Base-by-base conservation (phyloP, 2,888 invertebrate genomes). In the Agapostemon virescens region DNA sequence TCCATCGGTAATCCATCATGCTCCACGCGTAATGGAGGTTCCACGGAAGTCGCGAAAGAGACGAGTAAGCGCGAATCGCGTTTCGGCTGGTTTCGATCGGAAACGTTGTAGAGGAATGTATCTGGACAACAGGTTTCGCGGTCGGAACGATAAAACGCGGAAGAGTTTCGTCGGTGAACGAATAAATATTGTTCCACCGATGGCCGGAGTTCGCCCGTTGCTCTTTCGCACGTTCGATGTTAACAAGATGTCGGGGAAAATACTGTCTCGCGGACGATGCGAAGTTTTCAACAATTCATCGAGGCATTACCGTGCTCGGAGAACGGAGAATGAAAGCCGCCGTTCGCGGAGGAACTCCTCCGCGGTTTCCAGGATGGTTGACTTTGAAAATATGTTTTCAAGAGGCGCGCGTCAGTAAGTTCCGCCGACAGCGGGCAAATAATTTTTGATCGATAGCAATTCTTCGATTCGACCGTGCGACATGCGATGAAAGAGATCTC, bases 401-500 rank as follows among this genome's bases (percentile, higher is more conserved):
- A n/a, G n/a, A 49, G n/a, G n/a, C 49, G n/a, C 49, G 49, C 11
- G 49, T 49, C 49, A n/a, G 49, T 1, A 0, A n/a, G n/a, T 3
- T 0, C 11, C 11, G n/a, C 49, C 11, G 49, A 49, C 49, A 49
- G 49, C 49, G n/a, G 4, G n/a, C 49, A 49, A 49, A 49, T n/a
- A 49, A n/a, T 49, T 49, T 49, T 49, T n/a, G n/a, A 49, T 49
- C 49, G 49, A 49, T 49, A 49, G 49, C 49, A 49, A 49, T 49
- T 49, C 49, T 49, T 49, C 49, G n/a, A n/a, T 49, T 49, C n/a
- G n/a, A n/a, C 49, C 49, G n/a, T n/a, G n/a, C n/a, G n/a, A n/a
- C n/a, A n/a, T n/a, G n/a, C n/a, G n/a, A n/a, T n/a, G n/a, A n/a
- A n/a, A n/a, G n/a, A n/a, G n/a, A n/a, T n/a, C n/a, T n/a, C n/a